Evolutionary conservation across 2,113 vertebrate genomes (phyloP), one percentile per base, ranked within the genome.

Genomic region (Nothobranchius kuhntae): DNA sequence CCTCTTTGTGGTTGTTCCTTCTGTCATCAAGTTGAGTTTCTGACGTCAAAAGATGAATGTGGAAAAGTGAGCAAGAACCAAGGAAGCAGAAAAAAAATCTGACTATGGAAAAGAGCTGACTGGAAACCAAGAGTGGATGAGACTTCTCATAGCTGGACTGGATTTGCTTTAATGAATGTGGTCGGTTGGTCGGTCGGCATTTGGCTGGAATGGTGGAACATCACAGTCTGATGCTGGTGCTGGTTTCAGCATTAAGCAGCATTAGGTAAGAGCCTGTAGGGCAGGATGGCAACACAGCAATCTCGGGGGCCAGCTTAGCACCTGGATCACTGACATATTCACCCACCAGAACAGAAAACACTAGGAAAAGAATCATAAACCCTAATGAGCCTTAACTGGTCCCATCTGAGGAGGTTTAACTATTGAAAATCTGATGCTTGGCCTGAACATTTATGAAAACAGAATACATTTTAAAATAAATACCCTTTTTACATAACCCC

Each of bases 201-300:
- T 80, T 84, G 85, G 72, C 68, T 72, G 50, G 80, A 86, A 72
- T 53, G 17, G 59, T 81, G 84, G 82, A 89, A 87, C 77, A 89
- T 81, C 78, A 57, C 69, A 61, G 72, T 53, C 80, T 61, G 83
- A 75, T 75, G 86, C 47, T 77, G 84, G 38, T 61, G 80, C 83
- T 86, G 81, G 68, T 86, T 86, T 82, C 77, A 60, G 89, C 84
- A 89, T 91, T 90, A 91, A 72, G 76, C 69, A 26, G 86, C 71
- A 91, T 92, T 92, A 92, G 86, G 77, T 65, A 48, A 75, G 88
- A 90, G 87, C 80, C 89, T 38, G 26, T 77, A 78, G 89, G 87
- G 91, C 80, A 90, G 82, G 87, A 68, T 61, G 81, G 70, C 63
- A 44, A 81, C 58, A 72, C 66, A 5, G 59, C 65, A 59, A 78